Percentiles rank a stretch among this genome's conserved stretches.
These are phyloP conservation scores for Leptopterna dolabrata DNA, from an alignment of 2,888 invertebrate genomes.

Conservation along the genomic window DNA sequence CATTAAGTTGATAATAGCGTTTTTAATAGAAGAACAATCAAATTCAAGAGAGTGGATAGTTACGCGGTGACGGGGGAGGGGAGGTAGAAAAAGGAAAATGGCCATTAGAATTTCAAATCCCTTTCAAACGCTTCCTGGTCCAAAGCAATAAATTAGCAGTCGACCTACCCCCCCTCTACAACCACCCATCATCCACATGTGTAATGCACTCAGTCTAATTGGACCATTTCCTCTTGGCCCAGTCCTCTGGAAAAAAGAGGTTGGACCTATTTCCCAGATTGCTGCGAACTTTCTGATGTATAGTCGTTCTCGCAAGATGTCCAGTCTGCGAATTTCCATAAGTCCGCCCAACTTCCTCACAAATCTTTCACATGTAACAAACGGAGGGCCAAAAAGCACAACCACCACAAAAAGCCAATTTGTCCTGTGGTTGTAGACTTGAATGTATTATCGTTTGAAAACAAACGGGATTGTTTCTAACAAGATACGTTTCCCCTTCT, in stretches of 20 bases:
- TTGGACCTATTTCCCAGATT: background rate
- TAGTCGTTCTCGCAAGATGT: background rate
- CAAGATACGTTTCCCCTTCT: background rate
- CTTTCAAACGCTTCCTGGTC: background rate
- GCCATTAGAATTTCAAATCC: conserved; percentile 45
- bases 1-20: conserved; percentile 41
- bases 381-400: background rate
- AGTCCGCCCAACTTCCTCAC: background rate
- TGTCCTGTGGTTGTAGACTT: background rate
- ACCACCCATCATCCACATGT: conserved; percentile 34
- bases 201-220: conserved; percentile 59
- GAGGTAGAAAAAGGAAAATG: background rate
- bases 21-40: conserved; percentile 44
- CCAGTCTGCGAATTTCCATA: background rate
- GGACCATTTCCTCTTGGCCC: background rate
- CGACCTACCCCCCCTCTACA: background rate
- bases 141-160: conserved; percentile 34
- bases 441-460: background rate
- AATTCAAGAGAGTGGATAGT: background rate
- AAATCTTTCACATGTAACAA: background rate
- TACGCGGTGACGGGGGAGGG: background rate
- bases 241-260: background rate
- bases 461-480: background rate
- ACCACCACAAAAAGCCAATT: background rate
- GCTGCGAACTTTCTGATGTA: background rate